Evolutionary conservation across 2,113 vertebrate species (phyloP), one percentile per base, ranked within the genome.

Genomic region (Leptobrachium ailaonicum): DNA sequence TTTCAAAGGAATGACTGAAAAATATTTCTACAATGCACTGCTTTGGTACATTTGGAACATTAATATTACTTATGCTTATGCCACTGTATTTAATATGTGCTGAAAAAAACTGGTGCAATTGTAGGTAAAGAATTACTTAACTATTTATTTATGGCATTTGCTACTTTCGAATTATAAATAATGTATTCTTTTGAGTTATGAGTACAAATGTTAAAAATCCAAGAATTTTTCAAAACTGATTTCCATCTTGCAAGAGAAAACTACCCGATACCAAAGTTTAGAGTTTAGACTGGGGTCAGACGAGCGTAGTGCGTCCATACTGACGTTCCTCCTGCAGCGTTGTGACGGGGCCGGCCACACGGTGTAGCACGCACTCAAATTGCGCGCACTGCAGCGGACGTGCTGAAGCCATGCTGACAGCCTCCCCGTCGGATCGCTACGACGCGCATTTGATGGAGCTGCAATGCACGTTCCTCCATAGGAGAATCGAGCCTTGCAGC

Each of bases 71-170:
- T 72, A 3, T 41, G 50, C 20, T 41, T 2, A 72, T 54, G 70
- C 70, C 44, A 54, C 50, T 72, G 20, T 40, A 32, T 40, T 72
- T 41, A 6, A 43, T 9, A 41, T 42, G 4, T 4, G 66, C 40
- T 67, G 66, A 60, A 13, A 62, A 41, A 64, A n/a, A 45, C 9
- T 60, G 44, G 11, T 56, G 14, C 20, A 82, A 85, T 82, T 73
- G 79, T 71, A 54, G 78, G 62, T 81, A 82, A n/a, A n/a, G n/a
- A n/a, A 79, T 82, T 71, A 71, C 13, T 50, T 71, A 41, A 83
- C 62, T 79, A 78, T 84, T 85, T 80, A 83, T 83, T 85, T 85
- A 75, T 72, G n/a, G 13, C 82, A 85, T 86, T 89, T 88, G 85
- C 76, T 85, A 87, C 82, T 87, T 90, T 76, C 72, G 56, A 88